These are phyloP conservation scores for Leucosticte australis DNA, from an alignment of 2,113 vertebrate genomes.

Conservation along the genomic window DNA sequence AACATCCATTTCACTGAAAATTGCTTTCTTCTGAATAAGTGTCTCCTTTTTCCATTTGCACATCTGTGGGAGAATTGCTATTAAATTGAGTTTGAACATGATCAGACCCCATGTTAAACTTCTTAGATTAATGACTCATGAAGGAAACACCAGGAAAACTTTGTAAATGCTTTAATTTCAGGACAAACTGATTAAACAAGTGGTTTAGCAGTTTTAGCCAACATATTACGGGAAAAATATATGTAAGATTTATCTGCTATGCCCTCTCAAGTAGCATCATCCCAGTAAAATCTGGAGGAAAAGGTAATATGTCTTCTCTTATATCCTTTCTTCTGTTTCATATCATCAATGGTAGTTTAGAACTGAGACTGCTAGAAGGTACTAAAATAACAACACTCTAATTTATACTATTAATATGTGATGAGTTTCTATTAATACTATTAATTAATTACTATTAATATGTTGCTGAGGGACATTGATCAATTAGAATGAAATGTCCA, in stretches of 20 bases:
- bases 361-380: not conserved
- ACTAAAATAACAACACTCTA: not conserved
- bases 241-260: not conserved
- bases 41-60: not conserved
- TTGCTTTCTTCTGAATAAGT: not conserved
- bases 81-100: not conserved
- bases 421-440: no score
- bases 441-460: no score
- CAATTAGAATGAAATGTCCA: not conserved
- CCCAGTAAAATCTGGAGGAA: not conserved
- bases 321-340: not conserved
- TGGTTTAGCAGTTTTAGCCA: constrained; percentile 13
- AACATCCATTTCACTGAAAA: constrained; percentile 22
- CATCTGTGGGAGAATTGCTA: not conserved
- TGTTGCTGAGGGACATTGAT: not conserved
- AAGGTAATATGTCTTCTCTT: not conserved
- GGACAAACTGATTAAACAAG: not conserved
- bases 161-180: constrained; percentile 18
- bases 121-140: not conserved
- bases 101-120: not conserved
- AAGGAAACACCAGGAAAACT: constrained; percentile 7
- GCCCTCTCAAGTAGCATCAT: not conserved
- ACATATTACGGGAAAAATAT: not conserved
- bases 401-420: not conserved
- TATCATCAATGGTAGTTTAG: not conserved